A percentile compares a stretch with the other conserved stretches of the same genome.
These are phyloP conservation scores for Cheirogaleus major DNA, from an alignment of 2,797 vertebrate genomes.

Conservation along the genomic window DNA sequence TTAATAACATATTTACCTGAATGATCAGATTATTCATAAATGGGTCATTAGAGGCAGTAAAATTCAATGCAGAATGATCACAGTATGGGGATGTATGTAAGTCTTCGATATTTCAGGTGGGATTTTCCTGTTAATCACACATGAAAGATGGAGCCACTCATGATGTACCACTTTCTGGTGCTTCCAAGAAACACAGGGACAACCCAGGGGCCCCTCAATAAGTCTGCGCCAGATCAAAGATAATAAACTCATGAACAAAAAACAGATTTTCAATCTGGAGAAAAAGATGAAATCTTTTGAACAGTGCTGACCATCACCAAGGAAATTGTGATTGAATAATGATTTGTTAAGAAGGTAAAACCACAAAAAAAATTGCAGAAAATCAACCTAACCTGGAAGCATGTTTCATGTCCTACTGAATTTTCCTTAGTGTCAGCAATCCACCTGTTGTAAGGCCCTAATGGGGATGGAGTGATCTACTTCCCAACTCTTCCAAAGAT, in stretches of 20 bases:
- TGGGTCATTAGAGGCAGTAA: background rate
- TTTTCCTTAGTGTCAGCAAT: background rate
- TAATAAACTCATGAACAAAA: conserved; percentile 35
- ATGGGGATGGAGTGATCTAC: background rate
- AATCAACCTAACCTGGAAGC: background rate
- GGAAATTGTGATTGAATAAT: background rate
- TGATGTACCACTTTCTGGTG: background rate
- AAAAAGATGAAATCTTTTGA: conserved; percentile 4
- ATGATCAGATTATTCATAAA: conserved; percentile 12
- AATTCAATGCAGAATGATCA: background rate
- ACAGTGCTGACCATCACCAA: conserved; percentile 27
- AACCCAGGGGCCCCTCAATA: background rate
- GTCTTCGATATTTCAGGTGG: background rate
- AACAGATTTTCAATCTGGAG: background rate
- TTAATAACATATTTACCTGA: background rate
- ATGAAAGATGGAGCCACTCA: background rate
- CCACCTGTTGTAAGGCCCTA: background rate
- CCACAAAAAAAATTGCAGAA: background rate
- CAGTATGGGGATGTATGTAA: background rate
- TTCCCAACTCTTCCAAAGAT: background rate
- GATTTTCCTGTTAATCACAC: background rate
- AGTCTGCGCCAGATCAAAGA: background rate
- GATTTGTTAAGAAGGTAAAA: background rate
- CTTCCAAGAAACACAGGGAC: background rate
- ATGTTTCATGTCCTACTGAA: background rate